Evolutionary conservation across 1,140 invertebrate species (phyloP).

Genomic region (Acromyrmex heyeri): DNA sequence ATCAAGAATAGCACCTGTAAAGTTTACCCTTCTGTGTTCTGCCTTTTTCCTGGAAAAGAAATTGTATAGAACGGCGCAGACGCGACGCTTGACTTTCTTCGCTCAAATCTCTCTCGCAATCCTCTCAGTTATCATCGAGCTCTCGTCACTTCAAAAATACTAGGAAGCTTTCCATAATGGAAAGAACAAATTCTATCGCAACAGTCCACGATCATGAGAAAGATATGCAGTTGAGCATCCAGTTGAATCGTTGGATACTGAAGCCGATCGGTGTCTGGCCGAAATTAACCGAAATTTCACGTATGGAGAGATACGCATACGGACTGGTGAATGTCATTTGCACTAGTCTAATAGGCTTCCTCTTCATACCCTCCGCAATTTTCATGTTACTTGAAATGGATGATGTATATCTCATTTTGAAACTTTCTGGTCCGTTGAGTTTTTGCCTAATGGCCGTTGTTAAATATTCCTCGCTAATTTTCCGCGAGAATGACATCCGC

Average conservation of each 20-base stretch:
- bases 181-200: neutral
- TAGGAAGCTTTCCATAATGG: neutral
- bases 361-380: slow-evolving; percentile 44
- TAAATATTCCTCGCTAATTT: slow-evolving; percentile 77
- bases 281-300: neutral
- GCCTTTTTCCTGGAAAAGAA: neutral
- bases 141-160: neutral
- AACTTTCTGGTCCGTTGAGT: slow-evolving; percentile 78
- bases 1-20: neutral
- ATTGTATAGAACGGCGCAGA: neutral
- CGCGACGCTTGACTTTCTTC: neutral
- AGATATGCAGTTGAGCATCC: slow-evolving; percentile 53
- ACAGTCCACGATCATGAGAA: neutral
- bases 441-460: slow-evolving; percentile 79
- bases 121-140: neutral
- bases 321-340: slow-evolving; percentile 30
- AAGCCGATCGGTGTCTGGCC: slow-evolving; percentile 71
- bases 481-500: slow-evolving; percentile 70
- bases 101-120: neutral
- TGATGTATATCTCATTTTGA: slow-evolving; percentile 71
- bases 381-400: slow-evolving; percentile 70
- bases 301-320: neutral
- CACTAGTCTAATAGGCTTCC: slow-evolving; percentile 53
- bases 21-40: slow-evolving; percentile 24
- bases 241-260: slow-evolving; percentile 67